Evolutionary conservation across 2,888 invertebrate species (phyloP), one percentile per base, ranked within the genome.

Genomic region (Epinotia demarniana): DNA sequence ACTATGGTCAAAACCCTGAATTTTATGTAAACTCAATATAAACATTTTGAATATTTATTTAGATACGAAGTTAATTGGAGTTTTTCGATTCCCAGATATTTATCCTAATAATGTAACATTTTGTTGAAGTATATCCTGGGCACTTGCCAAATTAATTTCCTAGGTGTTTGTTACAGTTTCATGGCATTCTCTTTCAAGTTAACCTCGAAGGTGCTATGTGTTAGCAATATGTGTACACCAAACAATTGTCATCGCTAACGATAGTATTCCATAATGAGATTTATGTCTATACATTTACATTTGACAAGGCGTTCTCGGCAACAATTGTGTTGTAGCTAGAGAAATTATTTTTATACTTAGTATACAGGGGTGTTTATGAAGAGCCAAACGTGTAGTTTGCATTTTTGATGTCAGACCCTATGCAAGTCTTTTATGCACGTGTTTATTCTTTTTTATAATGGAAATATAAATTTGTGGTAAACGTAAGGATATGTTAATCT

Each of bases 121-220:
- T 53, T 49, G 55, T 46, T 53, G 19, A 60, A 60, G 53, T 73
- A 62, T 43, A 55, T 60, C 46, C 69, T 58, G 57, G 57, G 68
- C 73, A 57, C 68, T 60, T 69, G 68, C 74, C 74, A 58, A 74
- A 69, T 63, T 33, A 27, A 66, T 70, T 64, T 60, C 33, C 60
- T 60, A 60, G 39, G 16, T 39, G 16, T 80, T 79, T 80, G 77
- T 80, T 84, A 72, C 72, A 53, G 43, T 57, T 64, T 64, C 57
- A 39, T 19, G 75, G 58, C 70, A 75, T 72, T 72, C 66, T 72
- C 71, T 72, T 67, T 57, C 66, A 71, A 72, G 63, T 64, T 71
- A 60, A 67, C 67, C 62, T 62, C 66, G 57, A 75, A 72, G 75
- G 75, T 75, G 75, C 75, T 75, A 75, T 74, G n/a, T 67, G 58